Base-by-base conservation (phyloP, 2,113 vertebrate species). In the Nymphicus hollandicus region DNA sequence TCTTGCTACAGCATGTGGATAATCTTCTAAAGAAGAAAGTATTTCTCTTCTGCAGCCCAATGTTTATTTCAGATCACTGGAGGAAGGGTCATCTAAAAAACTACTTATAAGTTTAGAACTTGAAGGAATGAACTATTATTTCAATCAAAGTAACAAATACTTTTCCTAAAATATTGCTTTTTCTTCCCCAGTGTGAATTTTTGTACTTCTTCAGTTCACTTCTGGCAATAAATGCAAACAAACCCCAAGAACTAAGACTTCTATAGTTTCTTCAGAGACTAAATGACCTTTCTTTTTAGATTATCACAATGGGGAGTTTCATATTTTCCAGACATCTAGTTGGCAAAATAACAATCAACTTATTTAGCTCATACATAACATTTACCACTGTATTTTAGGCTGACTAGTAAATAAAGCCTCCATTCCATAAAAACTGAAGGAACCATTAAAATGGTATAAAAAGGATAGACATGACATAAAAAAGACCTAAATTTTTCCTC, bases 291-390 rank as follows among this genome's bases (percentile, higher is more conserved):
- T 73, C 50, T 77, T 47, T 64, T 70, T 46, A 88, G 58, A 73
- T 23, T 4, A 63, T 73, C 35, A 60, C 37, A 47, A 73, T 13
- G 6, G 8, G 16, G 29, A 94, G 12, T 89, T 94, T 72, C 11
- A 19, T 43, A 55, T 80, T 91, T 92, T 91, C 86, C 64, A 91
- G 52, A 60, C 46, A 81, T 39, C 31, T 72, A 93, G 33, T 66
- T 86, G 88, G 64, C 50, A 93, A 91, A 94, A 83, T 64, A 93
- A 58, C 66, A 85, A 87, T 89, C 78, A 83, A 69, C 49, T 70
- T 89, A 85, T 81, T 95, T 94, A 95, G 49, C 12, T 88, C 74
- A 82, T 91, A 83, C 91, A 91, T 88, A 94, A 86, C 93, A 93
- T 93, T 94, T 86, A 94, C 39, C 55, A 64, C 55, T 74, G 35